A percentile compares a stretch with the other conserved stretches of the same genome.
Conservation (phyloP, 2,113 vertebrate genomes). For the Okapia johnstoni region DNA sequence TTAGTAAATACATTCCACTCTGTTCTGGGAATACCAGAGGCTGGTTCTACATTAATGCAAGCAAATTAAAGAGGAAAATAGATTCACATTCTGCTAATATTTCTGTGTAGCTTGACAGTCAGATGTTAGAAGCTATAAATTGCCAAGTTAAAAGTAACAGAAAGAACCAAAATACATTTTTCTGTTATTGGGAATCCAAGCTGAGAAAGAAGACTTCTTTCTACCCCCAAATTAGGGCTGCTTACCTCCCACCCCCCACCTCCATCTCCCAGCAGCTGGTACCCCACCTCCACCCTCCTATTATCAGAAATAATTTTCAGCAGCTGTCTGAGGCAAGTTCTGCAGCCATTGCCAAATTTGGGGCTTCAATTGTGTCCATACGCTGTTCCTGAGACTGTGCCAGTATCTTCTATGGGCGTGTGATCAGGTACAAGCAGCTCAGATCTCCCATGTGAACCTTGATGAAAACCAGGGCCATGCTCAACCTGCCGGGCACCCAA, state of each 20-base stretch:
- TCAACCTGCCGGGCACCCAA: not conserved
- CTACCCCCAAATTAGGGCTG: not conserved
- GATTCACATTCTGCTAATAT: not conserved
- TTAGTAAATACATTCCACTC: not conserved
- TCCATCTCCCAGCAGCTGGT: not conserved
- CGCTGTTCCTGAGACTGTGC: not conserved
- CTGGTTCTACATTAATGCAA: not conserved
- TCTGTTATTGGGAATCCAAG: not conserved
- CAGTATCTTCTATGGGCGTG: not conserved
- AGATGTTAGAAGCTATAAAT: conserved; percentile 37
- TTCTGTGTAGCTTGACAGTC: not conserved
- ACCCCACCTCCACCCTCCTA: not conserved
- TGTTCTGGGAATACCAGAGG: not conserved
- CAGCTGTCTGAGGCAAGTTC: conserved; percentile 32
- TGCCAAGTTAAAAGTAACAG: conserved; percentile 49
- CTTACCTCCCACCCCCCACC: not conserved
- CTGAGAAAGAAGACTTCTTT: not conserved
- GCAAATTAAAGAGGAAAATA: not conserved
- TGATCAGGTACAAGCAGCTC: not conserved
- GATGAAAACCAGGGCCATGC: not conserved
- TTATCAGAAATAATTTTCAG: conserved; percentile 48
- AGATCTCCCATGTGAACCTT: not conserved
- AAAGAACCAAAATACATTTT: conserved; percentile 13
- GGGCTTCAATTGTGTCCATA: not conserved
- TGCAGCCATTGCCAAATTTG: not conserved